Conservation (phyloP, 2,888 invertebrate species). For the Autographa pulchrina region DNA sequence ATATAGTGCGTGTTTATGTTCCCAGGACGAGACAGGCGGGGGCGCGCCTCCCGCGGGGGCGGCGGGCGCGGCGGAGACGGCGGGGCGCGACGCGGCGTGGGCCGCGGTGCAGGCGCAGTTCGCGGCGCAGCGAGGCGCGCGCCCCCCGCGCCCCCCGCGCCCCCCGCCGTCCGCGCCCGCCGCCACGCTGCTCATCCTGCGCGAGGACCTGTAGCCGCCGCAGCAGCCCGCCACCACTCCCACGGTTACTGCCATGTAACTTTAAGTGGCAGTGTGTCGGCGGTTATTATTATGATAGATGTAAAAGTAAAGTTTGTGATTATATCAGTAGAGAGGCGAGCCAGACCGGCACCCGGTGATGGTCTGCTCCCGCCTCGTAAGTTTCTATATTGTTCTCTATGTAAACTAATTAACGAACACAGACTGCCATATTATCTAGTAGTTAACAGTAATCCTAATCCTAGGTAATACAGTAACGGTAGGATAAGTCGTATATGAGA, state of each 20-base stretch:
- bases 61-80: conserved; percentile 31
- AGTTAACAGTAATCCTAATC: conserved; percentile 54
- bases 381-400: conserved; percentile 48
- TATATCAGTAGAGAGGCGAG: conserved; percentile 23
- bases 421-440: conserved; percentile 77
- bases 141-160: conserved; percentile 62
- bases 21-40: conserved; percentile 64
- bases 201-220: conserved; percentile 70
- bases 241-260: too few species aligned
- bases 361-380: conserved; percentile 32
- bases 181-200: conserved; percentile 79
- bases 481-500: conserved; percentile 37
- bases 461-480: conserved; percentile 25
- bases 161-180: conserved; percentile 64
- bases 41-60: conserved; percentile 21
- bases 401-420: conserved; percentile 60
- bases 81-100: conserved; percentile 73
- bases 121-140: conserved; percentile 62
- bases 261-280: not conserved
- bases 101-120: conserved; percentile 82
- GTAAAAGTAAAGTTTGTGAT: conserved; percentile 14
- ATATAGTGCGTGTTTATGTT: conserved; percentile 6
- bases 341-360: conserved; percentile 24
- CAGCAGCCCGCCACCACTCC: not conserved
- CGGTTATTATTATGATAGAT: not conserved